phyloP scores from a whole-genome alignment of 2,113 vertebrate genomes.

The Brachyhypopomus occidentalis region DNA sequence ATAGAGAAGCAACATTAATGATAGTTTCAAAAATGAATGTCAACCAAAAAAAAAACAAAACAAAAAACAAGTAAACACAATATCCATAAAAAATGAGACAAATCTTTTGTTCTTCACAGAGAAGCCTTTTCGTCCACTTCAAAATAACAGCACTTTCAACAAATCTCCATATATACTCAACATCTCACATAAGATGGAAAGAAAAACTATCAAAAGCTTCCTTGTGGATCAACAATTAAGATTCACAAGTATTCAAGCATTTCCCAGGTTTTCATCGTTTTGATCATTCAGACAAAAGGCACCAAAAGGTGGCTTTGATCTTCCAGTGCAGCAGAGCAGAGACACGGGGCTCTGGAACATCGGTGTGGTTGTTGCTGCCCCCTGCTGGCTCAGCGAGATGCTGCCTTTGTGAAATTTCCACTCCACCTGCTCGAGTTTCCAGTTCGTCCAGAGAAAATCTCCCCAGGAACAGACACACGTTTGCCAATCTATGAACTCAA shows the following conservation, averaged over 20 bases:
- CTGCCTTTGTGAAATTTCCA: not conserved
- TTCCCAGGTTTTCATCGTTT: slow-evolving; percentile 76
- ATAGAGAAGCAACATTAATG: slow-evolving; percentile 7
- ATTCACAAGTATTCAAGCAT: slow-evolving; percentile 78
- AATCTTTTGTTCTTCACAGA: slow-evolving; percentile 9
- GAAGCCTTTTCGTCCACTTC: slow-evolving; percentile 26
- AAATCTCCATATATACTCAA: slow-evolving; percentile 43
- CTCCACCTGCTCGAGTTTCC: not conserved
- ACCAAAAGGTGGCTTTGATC: slow-evolving; percentile 61
- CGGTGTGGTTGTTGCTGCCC: not conserved
- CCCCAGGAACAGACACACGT: not conserved
- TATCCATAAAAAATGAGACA: too few species aligned
- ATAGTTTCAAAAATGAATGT: not conserved
- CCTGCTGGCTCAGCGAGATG: not conserved
- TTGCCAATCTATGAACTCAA: not conserved
- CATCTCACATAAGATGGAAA: slow-evolving; percentile 55
- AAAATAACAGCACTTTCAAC: slow-evolving; percentile 9
- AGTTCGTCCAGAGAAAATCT: slow-evolving; percentile 28
- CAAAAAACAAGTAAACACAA: not conserved
- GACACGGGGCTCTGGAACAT: not conserved
- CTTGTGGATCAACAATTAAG: slow-evolving; percentile 65
- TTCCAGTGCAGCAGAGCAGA: slow-evolving; percentile 26
- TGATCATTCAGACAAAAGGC: slow-evolving; percentile 73
- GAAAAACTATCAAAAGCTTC: slow-evolving; percentile 66
- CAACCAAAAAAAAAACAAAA: not conserved